Base-by-base conservation (phyloP, 92 coral and sea anemone genomes). In the Virgularia gustaviana region DNA sequence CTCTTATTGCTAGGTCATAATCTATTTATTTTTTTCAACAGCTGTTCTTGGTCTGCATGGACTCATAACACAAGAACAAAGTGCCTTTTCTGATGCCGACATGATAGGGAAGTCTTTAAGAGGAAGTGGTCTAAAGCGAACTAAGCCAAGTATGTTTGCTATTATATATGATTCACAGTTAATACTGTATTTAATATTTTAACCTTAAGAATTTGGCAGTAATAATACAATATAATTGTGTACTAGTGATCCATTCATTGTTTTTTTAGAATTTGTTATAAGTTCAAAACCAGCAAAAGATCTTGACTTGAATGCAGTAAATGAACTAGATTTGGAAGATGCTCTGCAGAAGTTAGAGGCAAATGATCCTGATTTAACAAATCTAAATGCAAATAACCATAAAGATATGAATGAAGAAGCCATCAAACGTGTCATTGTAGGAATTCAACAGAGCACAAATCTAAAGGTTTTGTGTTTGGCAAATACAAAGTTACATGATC, bases 21-120 rank as follows among this genome's bases (percentile, higher is more conserved):
- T 70, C 28, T 33, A 25, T 23, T 32, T 30, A 45, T 34, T 24
- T 33, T 65, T 15, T 32, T 6, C 28, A 35, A 5, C 52, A 91
- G 97, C 96, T 55, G 86, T 83, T 65, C 89, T 91, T 42, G 97
- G 97, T 23, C 88, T 91, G 38, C 97, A 91, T 54, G 77, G 89
- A 32, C 89, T 91, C 85, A 68, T 91, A 60, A 91, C 89, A 4
- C 94, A 88, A 71, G 83, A 66, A 32, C 95, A 91, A 75, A 91
- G 97, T 81, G 89, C 87, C 76, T 82, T 71, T 44, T 87, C 88
- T 49, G 96, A 91, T 20, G 90, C 82, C 30, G 82, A 62, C 52
- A 68, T 81, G 12, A 74, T 90, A 63, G 96, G 95, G 9, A 87
- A 90, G 49, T 80, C 85, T 3, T 77, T 91, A 19, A 80, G 89